A percentile compares a stretch with the other conserved stretches of the same genome.
These are phyloP conservation scores for Fukomys damarensis DNA, from an alignment of 2,113 vertebrate genomes.

Conservation along the genomic window DNA sequence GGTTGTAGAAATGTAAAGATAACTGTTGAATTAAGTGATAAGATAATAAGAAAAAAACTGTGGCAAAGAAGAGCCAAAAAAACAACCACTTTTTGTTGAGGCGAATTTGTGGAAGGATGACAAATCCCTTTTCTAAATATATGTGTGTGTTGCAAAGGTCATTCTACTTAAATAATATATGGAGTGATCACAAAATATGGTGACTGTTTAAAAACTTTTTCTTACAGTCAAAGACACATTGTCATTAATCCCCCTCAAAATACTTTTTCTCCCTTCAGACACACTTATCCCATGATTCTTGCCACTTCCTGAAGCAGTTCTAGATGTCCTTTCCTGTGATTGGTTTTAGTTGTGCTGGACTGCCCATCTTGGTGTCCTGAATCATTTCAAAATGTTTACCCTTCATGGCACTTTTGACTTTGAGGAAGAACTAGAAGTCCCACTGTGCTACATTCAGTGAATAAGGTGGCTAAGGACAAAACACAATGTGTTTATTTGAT, in stretches of 20 bases:
- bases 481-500: neutral
- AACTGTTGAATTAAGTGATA: neutral
- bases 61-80: neutral
- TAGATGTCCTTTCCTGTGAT: neutral
- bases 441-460: neutral
- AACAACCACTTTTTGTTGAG: neutral
- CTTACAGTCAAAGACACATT: neutral
- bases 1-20: neutral
- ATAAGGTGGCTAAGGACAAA: neutral
- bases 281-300: neutral
- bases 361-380: neutral
- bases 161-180: neutral
- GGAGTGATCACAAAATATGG: neutral
- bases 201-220: neutral
- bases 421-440: neutral
- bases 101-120: neutral
- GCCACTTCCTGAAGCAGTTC: neutral
- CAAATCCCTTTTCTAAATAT: neutral
- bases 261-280: neutral
- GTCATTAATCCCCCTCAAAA: neutral
- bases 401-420: neutral
- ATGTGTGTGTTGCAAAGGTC: neutral
- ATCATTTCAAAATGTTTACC: neutral
- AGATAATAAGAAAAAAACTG: neutral
- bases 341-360: neutral